Evolutionary conservation across 2,113 vertebrate species (phyloP), one percentile per base, ranked within the genome.

Genomic region (Elephantulus edwardii): DNA sequence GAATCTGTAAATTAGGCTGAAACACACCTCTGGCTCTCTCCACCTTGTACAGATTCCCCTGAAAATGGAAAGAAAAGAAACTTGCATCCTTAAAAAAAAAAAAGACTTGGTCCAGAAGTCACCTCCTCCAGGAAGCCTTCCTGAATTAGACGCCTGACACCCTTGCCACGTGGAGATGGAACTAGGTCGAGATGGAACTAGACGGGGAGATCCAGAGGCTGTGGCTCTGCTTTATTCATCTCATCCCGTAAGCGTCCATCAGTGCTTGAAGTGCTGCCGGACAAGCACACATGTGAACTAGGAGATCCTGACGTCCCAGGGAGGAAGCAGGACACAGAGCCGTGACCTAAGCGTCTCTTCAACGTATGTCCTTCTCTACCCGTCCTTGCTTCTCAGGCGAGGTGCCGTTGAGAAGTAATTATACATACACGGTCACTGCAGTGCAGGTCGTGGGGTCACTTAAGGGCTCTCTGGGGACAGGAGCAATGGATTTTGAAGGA

Each of bases 61-160:
- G n/a, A n/a, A n/a, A n/a, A n/a, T n/a, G n/a, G n/a, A n/a, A n/a
- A n/a, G n/a, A n/a, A n/a, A n/a, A n/a, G n/a, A n/a, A n/a, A n/a
- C n/a, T n/a, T n/a, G n/a, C n/a, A n/a, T n/a, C n/a, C n/a, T n/a
- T n/a, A n/a, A n/a, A n/a, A n/a, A n/a, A n/a, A n/a, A n/a, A n/a
- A n/a, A n/a, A 62, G 60, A 72, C 38, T 48, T 68, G 58, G 52
- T 20, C 33, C n/a, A 52, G n/a, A 30, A 10, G 14, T 64, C 26
- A 26, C 19, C 62, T 80, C 68, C 44, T 88, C 86, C 56, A 75
- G 88, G 62, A 91, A 93, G 50, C 30, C 56, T 52, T 38, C 60
- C 82, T 75, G 78, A 48, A 44, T 52, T 78, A 75, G 50, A 2
- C 50, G 5, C 4, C 28, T 89, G 42, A 38, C 62, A 42, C 40